phyloP scores from a whole-genome alignment of 2,113 vertebrate species.

The Vulpes lagopus region DNA sequence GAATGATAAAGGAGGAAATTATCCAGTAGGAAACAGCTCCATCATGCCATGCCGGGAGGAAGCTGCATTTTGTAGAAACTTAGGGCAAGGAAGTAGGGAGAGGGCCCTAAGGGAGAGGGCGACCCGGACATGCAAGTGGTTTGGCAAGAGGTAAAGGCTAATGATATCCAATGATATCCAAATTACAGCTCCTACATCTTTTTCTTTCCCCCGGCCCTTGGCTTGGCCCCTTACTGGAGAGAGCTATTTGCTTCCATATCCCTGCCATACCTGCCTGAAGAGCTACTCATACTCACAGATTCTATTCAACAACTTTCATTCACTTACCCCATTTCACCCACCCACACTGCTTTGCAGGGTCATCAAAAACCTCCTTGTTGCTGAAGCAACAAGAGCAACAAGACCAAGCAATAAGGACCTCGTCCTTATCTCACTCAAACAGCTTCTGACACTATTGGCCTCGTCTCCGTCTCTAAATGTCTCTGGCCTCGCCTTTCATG shows the following conservation, averaged over 20 bases:
- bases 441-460: neutral
- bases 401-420: no score
- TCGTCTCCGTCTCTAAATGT: neutral
- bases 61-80: neutral
- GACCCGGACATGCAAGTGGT: neutral
- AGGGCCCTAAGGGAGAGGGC: no score
- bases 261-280: neutral
- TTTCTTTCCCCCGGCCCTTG: fast-evolving
- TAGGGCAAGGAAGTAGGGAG: neutral
- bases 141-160: neutral
- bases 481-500: neutral
- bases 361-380: neutral
- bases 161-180: no score
- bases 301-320: neutral
- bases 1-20: neutral
- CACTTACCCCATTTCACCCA: neutral
- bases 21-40: neutral
- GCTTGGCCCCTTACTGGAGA: neutral
- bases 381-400: no score
- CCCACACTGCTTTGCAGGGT: neutral
- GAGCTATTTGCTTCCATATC: neutral
- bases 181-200: neutral
- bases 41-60: neutral
- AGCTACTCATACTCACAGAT: neutral
- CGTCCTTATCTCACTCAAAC: neutral